Percentiles rank a stretch among this genome's conserved stretches.
Evolutionary conservation across 2,113 vertebrate species (phyloP).

Genomic region (Xyrauchen texanus): DNA sequence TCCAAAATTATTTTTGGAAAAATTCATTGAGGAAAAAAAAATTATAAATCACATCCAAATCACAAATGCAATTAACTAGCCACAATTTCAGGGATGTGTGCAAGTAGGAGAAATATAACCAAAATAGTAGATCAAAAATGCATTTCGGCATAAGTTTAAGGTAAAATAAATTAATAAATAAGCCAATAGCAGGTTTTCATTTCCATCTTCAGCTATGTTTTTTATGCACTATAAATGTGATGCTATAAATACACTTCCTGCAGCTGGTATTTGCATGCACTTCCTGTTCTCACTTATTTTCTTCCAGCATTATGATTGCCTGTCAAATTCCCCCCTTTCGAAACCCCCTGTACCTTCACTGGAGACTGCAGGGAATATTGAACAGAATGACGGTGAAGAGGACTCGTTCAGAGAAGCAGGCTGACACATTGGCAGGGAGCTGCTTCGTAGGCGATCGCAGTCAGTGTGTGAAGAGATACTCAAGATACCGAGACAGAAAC

Average conservation of each 20-base stretch:
- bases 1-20: too few relatives aligned
- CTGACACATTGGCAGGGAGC: not conserved
- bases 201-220: not conserved
- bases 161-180: not conserved
- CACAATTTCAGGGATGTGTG: too few relatives aligned
- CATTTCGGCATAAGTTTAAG: too few relatives aligned
- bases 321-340: not conserved
- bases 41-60: too few relatives aligned
- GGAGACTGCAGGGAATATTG: conserved; percentile 1
- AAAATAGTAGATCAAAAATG: too few relatives aligned
- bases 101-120: too few relatives aligned
- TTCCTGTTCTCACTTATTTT: not conserved
- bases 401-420: not conserved
- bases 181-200: not conserved
- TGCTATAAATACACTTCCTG: not conserved
- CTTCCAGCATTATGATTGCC: not conserved
- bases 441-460: not conserved
- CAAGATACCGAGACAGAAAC: not conserved
- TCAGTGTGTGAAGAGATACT: not conserved
- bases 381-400: conserved; percentile 18
- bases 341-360: not conserved
- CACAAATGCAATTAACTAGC: too few relatives aligned
- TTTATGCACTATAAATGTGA: not conserved
- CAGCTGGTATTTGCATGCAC: not conserved
- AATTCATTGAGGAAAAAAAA: too few relatives aligned